Base-by-base conservation (phyloP, 2,888 invertebrate species). In the Drosophila ezoana region DNA sequence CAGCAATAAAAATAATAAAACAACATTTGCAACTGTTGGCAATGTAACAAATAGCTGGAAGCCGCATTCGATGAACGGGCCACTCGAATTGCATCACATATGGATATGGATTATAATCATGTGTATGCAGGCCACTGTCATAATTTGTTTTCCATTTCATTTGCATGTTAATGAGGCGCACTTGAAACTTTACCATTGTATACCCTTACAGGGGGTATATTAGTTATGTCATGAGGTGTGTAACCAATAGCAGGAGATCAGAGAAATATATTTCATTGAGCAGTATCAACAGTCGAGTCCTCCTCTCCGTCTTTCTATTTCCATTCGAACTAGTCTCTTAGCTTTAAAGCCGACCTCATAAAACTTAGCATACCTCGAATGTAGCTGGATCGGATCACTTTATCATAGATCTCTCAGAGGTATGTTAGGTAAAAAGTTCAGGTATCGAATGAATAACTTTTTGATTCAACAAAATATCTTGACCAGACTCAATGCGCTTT, bases 41-140 rank as follows among this genome's bases (percentile, higher is more conserved):
- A 85, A 81, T 85, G 87, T 89, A 85, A 85, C 79, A 84, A 87
- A 87, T 87, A 80, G 70, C 75, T 76, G 53, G 38, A 70, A 79
- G 79, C 77, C 88, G 67, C 81, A 76, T 58, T 60, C 62, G 66
- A 71, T 76, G 72, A 58, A 44, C 58, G 44, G 13, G 4, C 41
- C 63, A 66, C 67, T 80, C 68, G 49, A 62, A 65, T 79, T 79
- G 81, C 79, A 81, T 81, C 70, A 79, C 40, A 10, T 35, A 3
- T 10, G 13, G 33, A 10, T 49, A 10, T 5, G 48, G 8, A 28
- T 28, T 28, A 28, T 28, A 8, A 28, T 28, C 28, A 28, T 54
- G 14, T 54, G 18, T 66, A 71, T 66, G 65, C 76, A 79, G 80
- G 81, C 80, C 76, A 71, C 72, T 76, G 81, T 80, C 76, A 79